Base-by-base conservation (phyloP, 2,888 invertebrate species). In the Anodontia alba region DNA sequence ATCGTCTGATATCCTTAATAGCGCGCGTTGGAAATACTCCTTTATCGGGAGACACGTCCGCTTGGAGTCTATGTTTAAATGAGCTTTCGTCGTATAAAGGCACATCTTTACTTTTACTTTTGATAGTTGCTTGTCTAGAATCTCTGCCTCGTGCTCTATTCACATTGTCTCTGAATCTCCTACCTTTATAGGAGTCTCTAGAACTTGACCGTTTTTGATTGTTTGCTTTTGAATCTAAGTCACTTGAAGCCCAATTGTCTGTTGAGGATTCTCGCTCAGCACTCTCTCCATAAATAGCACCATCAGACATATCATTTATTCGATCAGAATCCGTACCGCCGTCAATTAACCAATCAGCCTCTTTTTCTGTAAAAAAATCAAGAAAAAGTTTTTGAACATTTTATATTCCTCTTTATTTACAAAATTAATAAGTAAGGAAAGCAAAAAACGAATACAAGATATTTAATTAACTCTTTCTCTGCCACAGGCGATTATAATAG, bases 231-330 rank as follows among this genome's bases (percentile, higher is more conserved):
- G 26, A 26, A 26, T 77, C 73, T 8, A 43, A 49, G 29, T 81
- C 76, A 51, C 70, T 81, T 17, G 77, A 81, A 23, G 54, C 31
- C 12, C 49, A 49, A 31, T 62, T 46, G 15, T 81, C 81, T 31
- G 77, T 69, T 3, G 76, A 77, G 17, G 69, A 68, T 17, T 51
- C 62, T 1, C 29, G 31, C 5, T 62, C 71, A n/a, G 49, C 20
- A 20, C 36, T 38, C n/a, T 78, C 78, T 42, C 69, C 68, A 26
- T 43, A 26, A 3, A 42, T 10, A 42, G 69, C 69, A 23, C 69
- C 43, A 17, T 69, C 69, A 15, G 69, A 69, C 8, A 33, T 43
- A 12, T 69, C 46, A 29, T 42, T 46, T 33, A 62, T 33, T 12
- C 8, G 46, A 43, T 69, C 69, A n/a, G 69, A 69, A 29, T 69